Conservation (phyloP, 1,140 invertebrate genomes). For the Atopsyche davidsoni region DNA sequence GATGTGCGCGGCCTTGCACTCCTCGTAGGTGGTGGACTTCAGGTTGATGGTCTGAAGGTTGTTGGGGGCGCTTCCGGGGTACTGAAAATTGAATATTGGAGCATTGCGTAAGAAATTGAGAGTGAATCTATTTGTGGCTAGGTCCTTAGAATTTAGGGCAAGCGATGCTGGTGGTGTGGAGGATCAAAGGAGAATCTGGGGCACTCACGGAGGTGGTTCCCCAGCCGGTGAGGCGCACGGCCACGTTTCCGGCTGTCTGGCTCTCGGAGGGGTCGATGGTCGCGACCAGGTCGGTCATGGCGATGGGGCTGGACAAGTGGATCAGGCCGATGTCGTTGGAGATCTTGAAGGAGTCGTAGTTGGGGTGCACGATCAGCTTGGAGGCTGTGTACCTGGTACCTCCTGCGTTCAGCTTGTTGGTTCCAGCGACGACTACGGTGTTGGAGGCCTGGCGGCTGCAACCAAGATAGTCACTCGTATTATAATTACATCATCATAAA, state of each 20-base stretch:
- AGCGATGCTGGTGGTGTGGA: too few species aligned
- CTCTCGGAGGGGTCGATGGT: constrained; percentile 37
- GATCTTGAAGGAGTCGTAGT: constrained; percentile 42
- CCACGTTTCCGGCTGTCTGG: constrained; percentile 35
- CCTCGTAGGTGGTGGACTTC: constrained; percentile 36
- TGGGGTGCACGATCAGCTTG: constrained; percentile 42
- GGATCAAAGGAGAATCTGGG: too few species aligned
- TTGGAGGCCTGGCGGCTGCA: constrained; percentile 30
- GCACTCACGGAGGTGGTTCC: constrained; percentile 40
- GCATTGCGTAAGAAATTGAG: too few species aligned
- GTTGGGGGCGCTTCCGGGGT: constrained; percentile 38
- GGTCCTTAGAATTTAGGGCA: too few species aligned
- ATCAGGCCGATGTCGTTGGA: constrained; percentile 3
- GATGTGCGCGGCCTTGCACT: constrained; percentile 33
- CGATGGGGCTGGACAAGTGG: neutral
- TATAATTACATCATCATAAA: too few species aligned
- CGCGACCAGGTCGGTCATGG: constrained; percentile 32
- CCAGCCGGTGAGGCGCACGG: constrained; percentile 46
- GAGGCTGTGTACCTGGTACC: constrained; percentile 44
- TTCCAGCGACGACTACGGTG: constrained; percentile 45
- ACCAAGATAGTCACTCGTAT: too few species aligned
- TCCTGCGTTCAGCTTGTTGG: constrained; percentile 43
- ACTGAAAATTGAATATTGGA: constrained; percentile 33
- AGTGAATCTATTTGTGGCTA: too few species aligned
- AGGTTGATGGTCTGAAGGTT: constrained; percentile 44